Percentiles rank a stretch among this genome's conserved stretches.
These are phyloP conservation scores for Eledone cirrhosa DNA, from an alignment of 2,888 invertebrate genomes.

Conservation along the genomic window DNA sequence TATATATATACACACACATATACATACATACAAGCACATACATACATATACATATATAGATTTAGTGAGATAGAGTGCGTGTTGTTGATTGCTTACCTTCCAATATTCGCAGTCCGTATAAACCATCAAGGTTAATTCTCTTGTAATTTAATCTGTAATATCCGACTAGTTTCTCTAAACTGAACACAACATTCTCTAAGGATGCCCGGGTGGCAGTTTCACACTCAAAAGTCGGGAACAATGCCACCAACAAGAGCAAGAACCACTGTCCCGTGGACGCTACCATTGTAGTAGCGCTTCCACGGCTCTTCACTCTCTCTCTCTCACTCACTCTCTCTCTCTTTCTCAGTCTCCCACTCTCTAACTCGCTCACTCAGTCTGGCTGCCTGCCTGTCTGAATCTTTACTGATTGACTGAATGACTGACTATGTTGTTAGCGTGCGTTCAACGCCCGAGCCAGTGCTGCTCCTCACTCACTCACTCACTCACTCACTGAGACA, in stretches of 20 bases:
- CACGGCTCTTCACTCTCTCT: constrained; percentile 1
- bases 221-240: constrained; percentile 31
- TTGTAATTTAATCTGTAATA: constrained; percentile 52
- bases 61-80: no score
- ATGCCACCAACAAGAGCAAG: constrained; percentile 31
- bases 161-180: constrained; percentile 48
- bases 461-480: no score
- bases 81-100: constrained; percentile 52
- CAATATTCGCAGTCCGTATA: constrained; percentile 59
- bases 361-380: background rate
- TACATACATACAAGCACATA: no score
- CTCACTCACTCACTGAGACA: no score
- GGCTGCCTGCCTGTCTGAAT: background rate
- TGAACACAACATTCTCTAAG: constrained; percentile 41
- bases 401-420: background rate
- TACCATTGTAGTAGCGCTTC: constrained; percentile 36
- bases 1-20: no score
- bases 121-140: constrained; percentile 58
- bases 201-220: constrained; percentile 35
- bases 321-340: background rate
- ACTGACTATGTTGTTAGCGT: background rate
- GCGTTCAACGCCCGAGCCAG: no score
- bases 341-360: background rate
- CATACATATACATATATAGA: background rate
- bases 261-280: constrained; percentile 33